These are phyloP conservation scores for Drosophila villosipedis DNA, from an alignment of 2,888 invertebrate genomes.

Conservation along the genomic window DNA sequence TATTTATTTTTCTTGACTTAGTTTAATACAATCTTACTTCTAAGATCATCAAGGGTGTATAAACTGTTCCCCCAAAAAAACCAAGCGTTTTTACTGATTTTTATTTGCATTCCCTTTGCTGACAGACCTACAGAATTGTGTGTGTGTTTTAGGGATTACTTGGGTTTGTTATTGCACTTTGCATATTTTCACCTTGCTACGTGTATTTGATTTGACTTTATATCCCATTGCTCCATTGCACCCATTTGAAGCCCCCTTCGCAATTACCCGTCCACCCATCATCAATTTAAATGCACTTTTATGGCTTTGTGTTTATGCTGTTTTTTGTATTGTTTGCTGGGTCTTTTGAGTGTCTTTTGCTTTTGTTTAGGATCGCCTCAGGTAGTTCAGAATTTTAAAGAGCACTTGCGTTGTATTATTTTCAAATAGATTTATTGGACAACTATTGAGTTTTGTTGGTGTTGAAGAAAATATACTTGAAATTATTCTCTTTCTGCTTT, in stretches of 20 bases:
- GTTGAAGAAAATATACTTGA: background rate
- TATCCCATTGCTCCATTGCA: conserved; percentile 22
- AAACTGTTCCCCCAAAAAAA: too few species aligned
- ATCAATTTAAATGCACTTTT: conserved; percentile 70
- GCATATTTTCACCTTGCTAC: conserved; percentile 53
- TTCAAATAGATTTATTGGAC: background rate
- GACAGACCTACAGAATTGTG: conserved; percentile 61
- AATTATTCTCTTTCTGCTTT: background rate
- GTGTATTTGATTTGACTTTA: conserved; percentile 60
- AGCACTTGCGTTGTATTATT: conserved; percentile 28
- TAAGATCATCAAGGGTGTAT: background rate
- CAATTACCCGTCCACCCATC: conserved; percentile 7
- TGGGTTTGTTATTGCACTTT: conserved; percentile 61
- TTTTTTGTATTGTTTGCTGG: conserved; percentile 34
- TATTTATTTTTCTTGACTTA: background rate
- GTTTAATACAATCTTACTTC: background rate
- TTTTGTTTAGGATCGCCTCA: conserved; percentile 47
- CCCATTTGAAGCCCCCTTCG: conserved; percentile 16
- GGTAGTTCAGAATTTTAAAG: conserved; percentile 51
- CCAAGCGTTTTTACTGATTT: background rate
- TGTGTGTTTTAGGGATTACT: conserved; percentile 27
- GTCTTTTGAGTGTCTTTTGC: conserved; percentile 49
- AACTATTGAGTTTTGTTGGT: background rate
- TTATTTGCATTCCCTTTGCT: conserved; percentile 17
- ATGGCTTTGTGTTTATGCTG: conserved; percentile 30